Evolutionary conservation across 2,888 invertebrate species (phyloP).

Genomic region (Mythimna pallens): DNA sequence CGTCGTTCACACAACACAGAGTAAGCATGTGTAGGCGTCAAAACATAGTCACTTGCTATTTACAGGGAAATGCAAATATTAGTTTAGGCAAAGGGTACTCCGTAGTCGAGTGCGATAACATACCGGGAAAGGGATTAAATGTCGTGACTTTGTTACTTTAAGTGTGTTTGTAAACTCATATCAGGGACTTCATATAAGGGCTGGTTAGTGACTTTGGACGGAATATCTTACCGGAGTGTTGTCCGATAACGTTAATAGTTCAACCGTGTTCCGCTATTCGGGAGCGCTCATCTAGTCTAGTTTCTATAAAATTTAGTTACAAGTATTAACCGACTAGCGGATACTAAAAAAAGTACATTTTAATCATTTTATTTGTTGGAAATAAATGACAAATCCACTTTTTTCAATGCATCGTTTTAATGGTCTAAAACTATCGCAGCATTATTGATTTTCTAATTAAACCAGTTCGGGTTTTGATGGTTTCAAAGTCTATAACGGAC

Average conservation of each 20-base stretch:
- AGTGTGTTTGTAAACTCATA: slow-evolving; percentile 61
- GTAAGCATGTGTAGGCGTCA: slow-evolving; percentile 67
- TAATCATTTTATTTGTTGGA: no score
- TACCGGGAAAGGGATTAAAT: slow-evolving; percentile 72
- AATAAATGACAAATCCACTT: no score
- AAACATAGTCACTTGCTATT: slow-evolving; percentile 73
- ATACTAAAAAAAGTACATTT: no score
- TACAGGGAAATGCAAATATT: slow-evolving; percentile 79
- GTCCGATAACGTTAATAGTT: slow-evolving; percentile 28
- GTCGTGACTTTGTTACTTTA: slow-evolving; percentile 68
- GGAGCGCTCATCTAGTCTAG: not conserved
- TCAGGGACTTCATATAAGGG: slow-evolving; percentile 51
- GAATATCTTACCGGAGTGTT: slow-evolving; percentile 46
- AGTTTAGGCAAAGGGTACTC: slow-evolving; percentile 77
- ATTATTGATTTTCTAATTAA: no score
- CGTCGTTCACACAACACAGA: slow-evolving; percentile 54
- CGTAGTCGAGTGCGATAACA: slow-evolving; percentile 72
- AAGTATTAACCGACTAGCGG: not conserved
- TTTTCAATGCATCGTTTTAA: no score
- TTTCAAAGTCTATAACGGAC: no score
- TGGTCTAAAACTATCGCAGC: no score
- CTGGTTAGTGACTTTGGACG: slow-evolving; percentile 39
- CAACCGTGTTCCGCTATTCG: not conserved
- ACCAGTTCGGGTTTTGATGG: no score
- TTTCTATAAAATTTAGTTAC: not conserved